phyloP scores from a whole-genome alignment of 2,888 invertebrate genomes.

The Tenthredo notha region DNA sequence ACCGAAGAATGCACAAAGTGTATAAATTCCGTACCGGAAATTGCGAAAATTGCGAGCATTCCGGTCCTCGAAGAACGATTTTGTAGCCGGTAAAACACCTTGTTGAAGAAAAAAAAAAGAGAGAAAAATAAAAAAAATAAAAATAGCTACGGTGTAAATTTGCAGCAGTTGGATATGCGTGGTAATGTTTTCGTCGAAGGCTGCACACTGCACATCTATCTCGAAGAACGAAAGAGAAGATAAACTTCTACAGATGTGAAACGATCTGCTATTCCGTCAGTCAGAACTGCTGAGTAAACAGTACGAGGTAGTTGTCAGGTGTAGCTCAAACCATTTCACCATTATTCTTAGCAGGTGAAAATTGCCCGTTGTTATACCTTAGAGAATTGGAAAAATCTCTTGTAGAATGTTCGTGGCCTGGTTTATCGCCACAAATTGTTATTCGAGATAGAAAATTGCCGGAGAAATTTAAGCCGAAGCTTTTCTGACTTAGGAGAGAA shows the following conservation, averaged over 20 bases:
- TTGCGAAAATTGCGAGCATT: conserved; percentile 18
- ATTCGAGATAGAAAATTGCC: background rate
- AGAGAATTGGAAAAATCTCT: background rate
- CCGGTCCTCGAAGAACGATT: background rate
- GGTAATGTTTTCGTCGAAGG: conserved; percentile 17
- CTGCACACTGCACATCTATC: background rate
- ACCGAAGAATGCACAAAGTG: background rate
- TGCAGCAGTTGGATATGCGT: background rate
- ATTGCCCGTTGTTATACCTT: conserved; percentile 23
- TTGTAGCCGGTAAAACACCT: background rate
- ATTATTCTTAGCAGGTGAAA: conserved; percentile 46
- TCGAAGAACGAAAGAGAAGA: background rate
- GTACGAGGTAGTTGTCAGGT: conserved; percentile 38
- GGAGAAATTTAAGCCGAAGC: background rate
- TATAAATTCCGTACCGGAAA: background rate
- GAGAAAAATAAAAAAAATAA: background rate
- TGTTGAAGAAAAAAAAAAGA: background rate
- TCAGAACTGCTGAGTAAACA: background rate
- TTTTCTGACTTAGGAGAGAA: background rate
- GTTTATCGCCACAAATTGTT: conserved; percentile 44
- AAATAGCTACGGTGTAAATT: background rate
- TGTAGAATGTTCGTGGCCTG: background rate
- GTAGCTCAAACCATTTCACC: conserved; percentile 2
- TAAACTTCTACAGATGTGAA: background rate
- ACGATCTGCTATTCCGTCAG: conserved; percentile 17